phyloP scores from a whole-genome alignment of 2,888 invertebrate species.

The Xestia ashworthii region DNA sequence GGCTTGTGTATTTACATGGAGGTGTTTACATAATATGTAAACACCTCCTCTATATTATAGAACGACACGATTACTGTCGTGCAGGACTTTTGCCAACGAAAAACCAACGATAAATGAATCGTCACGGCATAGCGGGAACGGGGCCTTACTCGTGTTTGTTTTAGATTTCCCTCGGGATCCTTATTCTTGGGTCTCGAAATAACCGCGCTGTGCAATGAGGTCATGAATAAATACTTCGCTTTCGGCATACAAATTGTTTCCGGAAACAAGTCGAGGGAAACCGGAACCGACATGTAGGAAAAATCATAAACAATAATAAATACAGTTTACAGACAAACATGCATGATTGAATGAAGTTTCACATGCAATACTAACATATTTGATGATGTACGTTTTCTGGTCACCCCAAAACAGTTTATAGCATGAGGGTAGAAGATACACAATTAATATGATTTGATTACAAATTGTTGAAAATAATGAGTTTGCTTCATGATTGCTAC shows the following conservation, averaged over 20 bases:
- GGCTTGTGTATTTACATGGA: no score
- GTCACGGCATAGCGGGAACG: no score
- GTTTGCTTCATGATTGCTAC: not conserved
- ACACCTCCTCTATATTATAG: no score
- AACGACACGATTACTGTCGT: no score
- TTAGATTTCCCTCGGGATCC: not conserved
- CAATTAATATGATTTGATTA: constrained; percentile 39
- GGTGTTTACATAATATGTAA: no score
- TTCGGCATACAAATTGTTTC: constrained; percentile 1
- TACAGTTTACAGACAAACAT: constrained; percentile 47
- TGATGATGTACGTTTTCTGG: constrained; percentile 54
- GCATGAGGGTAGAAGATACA: constrained; percentile 61
- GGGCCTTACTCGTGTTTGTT: not conserved
- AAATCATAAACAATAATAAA: constrained; percentile 28
- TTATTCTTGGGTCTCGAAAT: not conserved
- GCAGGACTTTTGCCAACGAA: no score
- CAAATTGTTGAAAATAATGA: constrained; percentile 2
- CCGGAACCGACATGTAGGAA: not conserved
- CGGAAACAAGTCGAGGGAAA: not conserved
- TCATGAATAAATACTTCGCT: not conserved
- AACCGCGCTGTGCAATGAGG: not conserved
- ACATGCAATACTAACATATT: constrained; percentile 62
- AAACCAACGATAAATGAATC: no score
- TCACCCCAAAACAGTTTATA: constrained; percentile 56
- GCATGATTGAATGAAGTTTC: constrained; percentile 32